Evolutionary conservation across 23 tunicate species (phyloP), one percentile per base, ranked within the genome.

Genomic region (Styela clava): DNA sequence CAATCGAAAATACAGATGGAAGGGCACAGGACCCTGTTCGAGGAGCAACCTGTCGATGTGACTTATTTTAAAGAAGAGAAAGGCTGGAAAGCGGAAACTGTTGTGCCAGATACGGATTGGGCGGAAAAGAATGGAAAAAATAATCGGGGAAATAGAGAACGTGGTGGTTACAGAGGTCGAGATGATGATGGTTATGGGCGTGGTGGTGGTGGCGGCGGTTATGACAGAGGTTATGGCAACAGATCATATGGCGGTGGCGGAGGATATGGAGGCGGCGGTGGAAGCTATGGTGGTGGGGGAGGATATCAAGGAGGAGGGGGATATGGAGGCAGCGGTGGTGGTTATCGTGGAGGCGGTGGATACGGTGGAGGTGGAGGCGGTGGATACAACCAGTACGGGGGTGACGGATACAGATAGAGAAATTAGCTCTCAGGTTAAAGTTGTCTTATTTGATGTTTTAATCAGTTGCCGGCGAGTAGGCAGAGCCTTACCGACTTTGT

Each of bases 201-300:
- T 3, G 35, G 77, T 29, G 77, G 77, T 29, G 77, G 77, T 30
- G 35, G 77, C 16, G 77, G 77, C 34, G 77, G 77, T 34, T 71
- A 71, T 34, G 35, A 71, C 35, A 3, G 77, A 32, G 77, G 77
- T 71, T 27, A 30, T 21, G 77, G 77, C 12, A 35, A 35, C 34
- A 18, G 77, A 3, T 5, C 7, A 16, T 3, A 35, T 3, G 34
- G 35, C 77, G 77, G 35, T 16, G 34, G 77, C 23, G 77, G 77
- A 3, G 77, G 77, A 3, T 71, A 71, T 71, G 77, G 77, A 30
- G 35, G 77, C 29, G 37, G 77, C 5, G 34, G 77, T 3, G 70
- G 70, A 24, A 18, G 70, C 3, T 65, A 65, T 65, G 70, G 70
- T 5, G 31, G 70, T 3, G 29, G 31, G 7, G 70, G 31, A 65